Evolutionary conservation across 2,888 invertebrate genomes (phyloP), one percentile per base, ranked within the genome.

Genomic region (Hedya salicella): DNA sequence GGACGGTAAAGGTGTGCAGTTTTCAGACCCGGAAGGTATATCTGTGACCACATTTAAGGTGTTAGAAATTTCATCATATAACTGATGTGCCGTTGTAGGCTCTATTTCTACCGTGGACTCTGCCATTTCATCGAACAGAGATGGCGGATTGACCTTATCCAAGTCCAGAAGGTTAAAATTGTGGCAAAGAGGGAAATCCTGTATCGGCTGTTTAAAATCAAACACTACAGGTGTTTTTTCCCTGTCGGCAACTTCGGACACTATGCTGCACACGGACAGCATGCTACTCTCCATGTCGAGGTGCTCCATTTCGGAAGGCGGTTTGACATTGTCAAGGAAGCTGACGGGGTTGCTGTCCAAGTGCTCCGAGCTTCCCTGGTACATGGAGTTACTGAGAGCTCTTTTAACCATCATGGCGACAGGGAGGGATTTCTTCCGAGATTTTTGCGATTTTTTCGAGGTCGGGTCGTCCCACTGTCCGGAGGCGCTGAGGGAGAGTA

Each of bases 201-300:
- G 89, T 5, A 90, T 76, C 0, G 94, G 94, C 73, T 94, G 94
- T 66, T 93, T 90, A 36, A 94, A 86, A 73, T 95, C 94, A 74
- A 94, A 94, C 1, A 94, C 83, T 0, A 93, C 85, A 0, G 93
- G 85, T 0, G 81, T 82, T 40, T 86, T 87, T 0, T 87, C 89
- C 66, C 87, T 89, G 0, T 88, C 96, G 0, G 94, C 95, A 3
- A 95, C 93, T 86, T 97, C 97, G 0, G 96, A 97, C 25, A 95
- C 95, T 66, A 97, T 95, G 79, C 97, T 97, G 0, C 96, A 95
- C 0, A 97, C 96, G 62, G 97, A 97, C 13, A 96, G 90, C 95
- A 97, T 96, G 71, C 97, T 97, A 69, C 95, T 95, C 71, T 96
- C 96, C 94, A 96, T 94, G 74, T 97, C 97, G 4, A 95, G 83